Evolutionary conservation across 2,113 vertebrate genomes (phyloP), one percentile per base, ranked within the genome.

Genomic region (Rhinopomastus cyanomelas): DNA sequence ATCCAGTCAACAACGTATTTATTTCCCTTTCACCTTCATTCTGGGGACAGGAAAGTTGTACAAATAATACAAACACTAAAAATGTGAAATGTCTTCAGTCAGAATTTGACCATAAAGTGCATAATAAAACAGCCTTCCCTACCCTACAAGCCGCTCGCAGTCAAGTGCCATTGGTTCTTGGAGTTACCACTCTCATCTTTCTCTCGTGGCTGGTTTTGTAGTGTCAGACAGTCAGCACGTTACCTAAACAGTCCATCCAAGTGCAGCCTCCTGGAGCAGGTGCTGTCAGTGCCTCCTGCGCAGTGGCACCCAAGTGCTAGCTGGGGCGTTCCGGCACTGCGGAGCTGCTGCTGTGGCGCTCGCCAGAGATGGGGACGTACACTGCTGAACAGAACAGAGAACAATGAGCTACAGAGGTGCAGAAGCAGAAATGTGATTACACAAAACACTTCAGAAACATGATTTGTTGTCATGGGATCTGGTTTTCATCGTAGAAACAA

Each of bases 221-320:
- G 30, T 77, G 20, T 81, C 84, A 94, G 19, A 92, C 46, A 89
- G 32, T 82, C 39, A 37, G 74, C 32, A 65, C 29, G 32, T 90
- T 88, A 42, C 44, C 66, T 53, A 81, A 6, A 64, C 85, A 57
- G 52, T n/a, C 84, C 25, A 75, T 61, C 81, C 90, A 93, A 56
- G 57, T 84, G 64, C 69, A 81, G 69, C 64, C 65, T 65, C 74
- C 76, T 91, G 82, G 39, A 84, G 66, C 62, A 91, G 13, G 52
- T 16, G 37, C 73, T 30, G 42, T 98, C 94, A 98, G 62, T 94
- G 95, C 94, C 93, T 97, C 93, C 95, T 97, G 77, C 96, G 95
- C 48, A 92, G 30, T 51, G 60, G 93, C 80, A 78, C 26, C 72
- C 19, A 87, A 61, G 76, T 80, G 78, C 96, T 92, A 71, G 95